Percentiles rank a stretch among this genome's conserved stretches.
Evolutionary conservation across 2,797 vertebrate genomes (phyloP).

Genomic region (Coilia nasus): DNA sequence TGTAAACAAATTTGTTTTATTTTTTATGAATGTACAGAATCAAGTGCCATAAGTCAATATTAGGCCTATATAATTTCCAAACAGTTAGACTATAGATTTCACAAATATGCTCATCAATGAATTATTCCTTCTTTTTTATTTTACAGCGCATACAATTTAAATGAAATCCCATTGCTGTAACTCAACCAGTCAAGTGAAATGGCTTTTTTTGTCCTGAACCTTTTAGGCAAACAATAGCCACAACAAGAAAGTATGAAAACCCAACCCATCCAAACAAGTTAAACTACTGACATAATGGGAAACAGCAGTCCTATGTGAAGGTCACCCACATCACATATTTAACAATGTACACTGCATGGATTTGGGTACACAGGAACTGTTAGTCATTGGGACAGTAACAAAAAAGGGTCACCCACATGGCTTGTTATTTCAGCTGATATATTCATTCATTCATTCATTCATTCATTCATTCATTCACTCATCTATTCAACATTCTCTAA

Average conservation of each 20-base stretch:
- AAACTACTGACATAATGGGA: conserved; percentile 47
- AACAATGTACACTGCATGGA: no score
- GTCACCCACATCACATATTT: no score
- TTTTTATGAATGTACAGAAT: conserved; percentile 71
- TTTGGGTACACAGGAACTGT: background rate
- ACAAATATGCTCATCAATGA: conserved; percentile 1
- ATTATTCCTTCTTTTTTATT: conserved; percentile 28
- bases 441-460: no score
- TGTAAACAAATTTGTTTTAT: conserved; percentile 73
- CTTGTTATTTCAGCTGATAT: no score
- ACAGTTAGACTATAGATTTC: conserved; percentile 57
- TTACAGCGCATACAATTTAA: conserved; percentile 28
- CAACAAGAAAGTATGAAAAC: conserved; percentile 35
- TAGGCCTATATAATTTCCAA: conserved; percentile 68
- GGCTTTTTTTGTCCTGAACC: conserved; percentile 21
- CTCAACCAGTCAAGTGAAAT: conserved; percentile 27
- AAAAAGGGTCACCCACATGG: no score
- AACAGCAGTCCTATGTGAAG: background rate
- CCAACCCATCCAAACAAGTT: conserved; percentile 20
- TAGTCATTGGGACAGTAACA: no score
- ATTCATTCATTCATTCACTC: no score
- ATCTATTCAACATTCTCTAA: no score
- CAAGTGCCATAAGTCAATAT: conserved; percentile 51
- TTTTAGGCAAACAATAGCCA: conserved; percentile 39
- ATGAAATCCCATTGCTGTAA: conserved; percentile 39